These are phyloP conservation scores for Uloborus diversus DNA, from an alignment of 1,140 invertebrate species.

Conservation along the genomic window DNA sequence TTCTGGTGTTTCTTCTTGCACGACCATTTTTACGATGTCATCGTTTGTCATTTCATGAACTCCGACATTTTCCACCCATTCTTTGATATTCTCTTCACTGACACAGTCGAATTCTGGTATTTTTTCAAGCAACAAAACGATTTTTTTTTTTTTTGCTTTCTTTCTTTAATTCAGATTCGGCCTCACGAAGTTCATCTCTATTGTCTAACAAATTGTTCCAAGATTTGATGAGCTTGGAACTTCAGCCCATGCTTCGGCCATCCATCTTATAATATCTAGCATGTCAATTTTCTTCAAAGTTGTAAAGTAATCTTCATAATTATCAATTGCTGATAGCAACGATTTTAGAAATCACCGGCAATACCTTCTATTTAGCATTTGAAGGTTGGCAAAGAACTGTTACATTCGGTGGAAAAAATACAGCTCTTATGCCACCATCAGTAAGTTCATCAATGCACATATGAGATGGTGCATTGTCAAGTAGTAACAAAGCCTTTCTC, in stretches of 20 bases:
- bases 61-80: too few species aligned
- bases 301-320: background rate
- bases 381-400: background rate
- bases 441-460: background rate
- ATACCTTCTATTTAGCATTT: slow-evolving; percentile 1
- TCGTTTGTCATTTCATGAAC: too few species aligned
- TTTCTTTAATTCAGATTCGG: too few species aligned
- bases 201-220: too few species aligned
- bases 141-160: too few species aligned
- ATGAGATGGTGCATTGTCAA: background rate
- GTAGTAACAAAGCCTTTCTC: background rate
- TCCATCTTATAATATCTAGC: too few species aligned
- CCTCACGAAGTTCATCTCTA: too few species aligned
- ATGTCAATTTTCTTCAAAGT: background rate
- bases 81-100: too few species aligned
- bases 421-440: background rate
- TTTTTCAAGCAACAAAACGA: too few species aligned
- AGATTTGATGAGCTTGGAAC: background rate
- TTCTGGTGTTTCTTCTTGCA: too few species aligned
- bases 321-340: background rate
- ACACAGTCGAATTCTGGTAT: background rate
- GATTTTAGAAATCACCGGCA: slow-evolving; percentile 71
- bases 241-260: too few species aligned
- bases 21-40: too few species aligned
- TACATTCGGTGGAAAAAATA: background rate